Evolutionary conservation across 2,888 invertebrate species (phyloP), one percentile per base, ranked within the genome.

Genomic region (Formica aserva): DNA sequence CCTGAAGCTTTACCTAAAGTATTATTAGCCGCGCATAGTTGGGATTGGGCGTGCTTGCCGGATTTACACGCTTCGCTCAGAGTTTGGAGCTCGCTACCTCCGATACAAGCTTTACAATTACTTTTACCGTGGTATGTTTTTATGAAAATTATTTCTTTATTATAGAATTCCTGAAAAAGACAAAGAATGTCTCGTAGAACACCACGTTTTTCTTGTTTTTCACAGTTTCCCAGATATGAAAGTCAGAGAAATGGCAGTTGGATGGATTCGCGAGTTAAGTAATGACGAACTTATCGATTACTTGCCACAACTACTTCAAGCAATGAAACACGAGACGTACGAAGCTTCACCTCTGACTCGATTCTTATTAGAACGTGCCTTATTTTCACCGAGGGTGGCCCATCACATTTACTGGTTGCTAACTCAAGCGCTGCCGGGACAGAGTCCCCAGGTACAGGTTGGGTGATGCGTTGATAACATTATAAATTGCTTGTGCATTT

Each of bases 351-450:
- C 98, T 0, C 95, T 99, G 78, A 98, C 98, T 0, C 96, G 96
- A 89, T 97, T 98, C 92, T 95, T 99, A 71, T 95, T 99, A 29
- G 97, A 98, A 86, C 96, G 98, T 85, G 97, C 99, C 0, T 95
- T 99, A 83, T 96, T 97, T 45, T 98, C 98, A 22, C 98, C 99
- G 0, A 96, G 98, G 77, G 97, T 99, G 76, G 98, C 99, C 1
- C 99, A 99, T 95, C 97, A 98, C 92, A 96, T 99, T 90, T 99
- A 99, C 95, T 99, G 99, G 99, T 95, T 98, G 86, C 95, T 98
- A 80, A 97, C 97, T 60, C 98, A 98, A 92, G 97, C 97, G 60
- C 95, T 98, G 87, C 98, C 98, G 0, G 97, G 97, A 55, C 96
- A 96, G 93, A 97, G 97, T 90, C 97, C 98, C 35, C 98, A 98